These are phyloP conservation scores for Malurus elegans DNA, from an alignment of 2,113 vertebrate genomes.

Conservation along the genomic window DNA sequence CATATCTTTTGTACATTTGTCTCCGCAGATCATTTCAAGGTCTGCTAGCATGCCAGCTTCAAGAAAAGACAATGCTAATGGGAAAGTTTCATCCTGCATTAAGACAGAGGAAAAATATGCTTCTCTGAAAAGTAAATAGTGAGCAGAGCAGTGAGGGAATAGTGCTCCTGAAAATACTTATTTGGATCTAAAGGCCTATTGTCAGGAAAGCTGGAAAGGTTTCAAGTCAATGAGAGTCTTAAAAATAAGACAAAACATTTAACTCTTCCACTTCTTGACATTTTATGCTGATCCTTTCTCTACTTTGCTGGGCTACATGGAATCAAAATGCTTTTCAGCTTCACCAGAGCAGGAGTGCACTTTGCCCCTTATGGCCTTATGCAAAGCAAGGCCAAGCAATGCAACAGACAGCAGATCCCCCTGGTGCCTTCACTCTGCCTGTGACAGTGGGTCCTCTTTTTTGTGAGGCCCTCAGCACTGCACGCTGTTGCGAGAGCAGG, in stretches of 20 bases:
- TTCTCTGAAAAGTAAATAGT: not conserved
- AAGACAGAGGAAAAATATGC: not conserved
- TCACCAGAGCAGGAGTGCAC: not conserved
- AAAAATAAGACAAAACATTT: not conserved
- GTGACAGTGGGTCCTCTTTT: not conserved
- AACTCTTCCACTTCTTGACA: not conserved
- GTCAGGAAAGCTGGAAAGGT: not conserved
- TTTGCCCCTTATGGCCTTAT: not conserved
- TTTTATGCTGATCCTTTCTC: not conserved
- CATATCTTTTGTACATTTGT: constrained; percentile 44
- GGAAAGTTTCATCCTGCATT: not conserved
- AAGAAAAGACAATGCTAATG: constrained; percentile 28
- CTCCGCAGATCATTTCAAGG: constrained; percentile 48
- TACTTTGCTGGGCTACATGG: not conserved
- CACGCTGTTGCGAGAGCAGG: not conserved
- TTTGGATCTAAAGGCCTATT: not conserved
- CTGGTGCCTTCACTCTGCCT: not conserved
- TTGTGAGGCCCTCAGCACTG: not conserved
- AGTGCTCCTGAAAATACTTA: not conserved
- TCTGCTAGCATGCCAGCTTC: not conserved
- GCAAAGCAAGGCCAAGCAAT: not conserved
- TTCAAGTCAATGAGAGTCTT: not conserved
- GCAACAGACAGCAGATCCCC: not conserved
- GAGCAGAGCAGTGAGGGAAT: not conserved
- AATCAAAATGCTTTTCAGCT: not conserved